Evolutionary conservation across 2,113 vertebrate species (phyloP).

Genomic region (Ovibos moschatus): DNA sequence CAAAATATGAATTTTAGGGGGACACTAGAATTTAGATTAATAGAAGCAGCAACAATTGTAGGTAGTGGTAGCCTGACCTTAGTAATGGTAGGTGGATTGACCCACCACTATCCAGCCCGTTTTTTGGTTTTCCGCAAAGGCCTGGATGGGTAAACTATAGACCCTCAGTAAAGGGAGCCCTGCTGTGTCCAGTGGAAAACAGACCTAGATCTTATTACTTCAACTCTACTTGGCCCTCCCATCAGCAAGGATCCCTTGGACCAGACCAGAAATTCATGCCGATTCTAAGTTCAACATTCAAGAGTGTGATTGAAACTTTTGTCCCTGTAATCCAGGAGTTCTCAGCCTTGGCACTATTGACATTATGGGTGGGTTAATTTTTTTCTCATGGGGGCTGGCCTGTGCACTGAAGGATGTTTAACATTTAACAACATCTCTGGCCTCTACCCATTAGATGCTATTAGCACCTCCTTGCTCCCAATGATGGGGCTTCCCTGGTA

Average conservation of each 20-base stretch:
- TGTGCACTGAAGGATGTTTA: neutral
- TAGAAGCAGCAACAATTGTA: neutral
- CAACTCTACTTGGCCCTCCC: neutral
- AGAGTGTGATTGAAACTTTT: neutral
- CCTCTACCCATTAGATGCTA: neutral
- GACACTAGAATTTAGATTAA: neutral
- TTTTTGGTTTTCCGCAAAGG: neutral
- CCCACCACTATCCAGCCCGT: neutral
- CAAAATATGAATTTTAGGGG: neutral
- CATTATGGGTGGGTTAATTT: neutral
- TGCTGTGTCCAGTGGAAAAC: neutral
- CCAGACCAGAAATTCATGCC: neutral
- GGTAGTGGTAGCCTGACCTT: neutral
- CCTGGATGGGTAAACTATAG: neutral
- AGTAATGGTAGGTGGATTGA: neutral
- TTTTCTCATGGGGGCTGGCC: neutral
- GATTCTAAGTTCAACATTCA: neutral
- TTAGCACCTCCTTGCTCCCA: neutral
- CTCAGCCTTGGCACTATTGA: neutral
- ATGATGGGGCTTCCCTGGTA: neutral
- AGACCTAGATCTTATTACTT: neutral
- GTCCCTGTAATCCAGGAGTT: neutral
- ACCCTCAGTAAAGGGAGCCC: neutral
- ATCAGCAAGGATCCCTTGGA: neutral
- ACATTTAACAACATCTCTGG: neutral